Evolutionary conservation across 2,888 invertebrate species (phyloP).

Genomic region (Xestoiulus laeticollis): DNA sequence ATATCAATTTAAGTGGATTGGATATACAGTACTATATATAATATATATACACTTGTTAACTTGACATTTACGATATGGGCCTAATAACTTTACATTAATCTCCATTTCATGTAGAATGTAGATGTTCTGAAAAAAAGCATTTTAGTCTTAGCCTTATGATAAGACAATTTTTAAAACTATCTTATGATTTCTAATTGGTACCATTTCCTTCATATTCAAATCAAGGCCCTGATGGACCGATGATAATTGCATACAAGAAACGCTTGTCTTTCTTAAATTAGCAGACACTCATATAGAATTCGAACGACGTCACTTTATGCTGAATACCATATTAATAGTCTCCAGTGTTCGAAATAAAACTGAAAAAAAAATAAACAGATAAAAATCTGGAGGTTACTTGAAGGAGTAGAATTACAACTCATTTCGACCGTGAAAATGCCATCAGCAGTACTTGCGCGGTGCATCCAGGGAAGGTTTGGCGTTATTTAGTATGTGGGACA

Average conservation of each 20-base stretch:
- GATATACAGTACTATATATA: too few species aligned
- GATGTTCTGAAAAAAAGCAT: too few species aligned
- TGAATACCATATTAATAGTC: background rate
- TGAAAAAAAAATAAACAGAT: background rate
- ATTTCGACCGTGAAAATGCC: background rate
- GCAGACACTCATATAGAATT: background rate
- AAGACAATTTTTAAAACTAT: too few species aligned
- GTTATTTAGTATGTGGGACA: constrained; percentile 22
- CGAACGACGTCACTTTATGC: constrained; percentile 7
- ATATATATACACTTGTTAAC: too few species aligned
- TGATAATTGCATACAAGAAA: background rate
- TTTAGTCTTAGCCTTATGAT: too few species aligned
- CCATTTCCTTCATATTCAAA: too few species aligned
- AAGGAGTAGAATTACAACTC: constrained; percentile 21
- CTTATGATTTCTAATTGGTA: background rate
- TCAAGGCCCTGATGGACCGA: too few species aligned
- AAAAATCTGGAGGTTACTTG: background rate
- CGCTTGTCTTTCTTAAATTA: background rate
- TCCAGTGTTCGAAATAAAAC: background rate
- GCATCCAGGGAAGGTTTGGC: background rate
- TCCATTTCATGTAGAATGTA: too few species aligned
- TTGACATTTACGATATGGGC: too few species aligned
- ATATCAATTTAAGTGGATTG: too few species aligned
- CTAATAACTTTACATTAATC: too few species aligned
- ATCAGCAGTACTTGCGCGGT: background rate